A percentile compares a stretch with the other conserved stretches of the same genome.
These are phyloP conservation scores for Balaeniceps rex DNA, from an alignment of 2,113 vertebrate species.

Conservation along the genomic window DNA sequence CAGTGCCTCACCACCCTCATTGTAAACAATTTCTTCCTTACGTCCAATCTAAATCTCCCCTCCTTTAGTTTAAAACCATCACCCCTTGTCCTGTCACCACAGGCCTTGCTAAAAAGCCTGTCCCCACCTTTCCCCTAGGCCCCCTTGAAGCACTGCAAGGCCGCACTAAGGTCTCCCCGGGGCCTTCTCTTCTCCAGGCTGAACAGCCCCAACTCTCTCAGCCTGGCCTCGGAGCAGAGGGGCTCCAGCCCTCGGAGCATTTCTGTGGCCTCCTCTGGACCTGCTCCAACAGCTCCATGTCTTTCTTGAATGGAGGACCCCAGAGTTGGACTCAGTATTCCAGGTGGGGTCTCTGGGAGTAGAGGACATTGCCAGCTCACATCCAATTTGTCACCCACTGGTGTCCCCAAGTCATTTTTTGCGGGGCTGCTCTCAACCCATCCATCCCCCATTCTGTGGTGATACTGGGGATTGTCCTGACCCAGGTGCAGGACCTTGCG, in stretches of 20 bases:
- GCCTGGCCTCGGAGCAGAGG: neutral
- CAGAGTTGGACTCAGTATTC: neutral
- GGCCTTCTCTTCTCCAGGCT: neutral
- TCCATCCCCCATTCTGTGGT: too few relatives aligned
- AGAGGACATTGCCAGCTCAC: neutral
- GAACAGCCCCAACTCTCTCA: too few relatives aligned
- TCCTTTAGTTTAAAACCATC: neutral
- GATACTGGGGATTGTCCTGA: too few relatives aligned
- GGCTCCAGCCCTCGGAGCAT: neutral
- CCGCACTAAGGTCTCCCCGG: fast-evolving
- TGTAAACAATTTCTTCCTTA: neutral
- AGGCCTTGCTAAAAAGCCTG: neutral
- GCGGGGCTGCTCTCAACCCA: neutral
- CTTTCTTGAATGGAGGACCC: neutral
- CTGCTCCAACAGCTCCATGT: neutral
- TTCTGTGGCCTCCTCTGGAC: neutral
- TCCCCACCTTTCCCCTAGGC: too few relatives aligned
- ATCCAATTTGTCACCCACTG: neutral
- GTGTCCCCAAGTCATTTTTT: neutral
- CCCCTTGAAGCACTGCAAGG: neutral
- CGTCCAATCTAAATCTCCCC: too few relatives aligned
- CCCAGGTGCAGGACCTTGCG: neutral
- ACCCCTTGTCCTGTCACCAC: fast-evolving
- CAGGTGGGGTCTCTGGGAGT: neutral
- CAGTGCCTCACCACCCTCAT: neutral